Base-by-base conservation (phyloP, 1,140 invertebrate genomes). In the Procambarus virginalis region DNA sequence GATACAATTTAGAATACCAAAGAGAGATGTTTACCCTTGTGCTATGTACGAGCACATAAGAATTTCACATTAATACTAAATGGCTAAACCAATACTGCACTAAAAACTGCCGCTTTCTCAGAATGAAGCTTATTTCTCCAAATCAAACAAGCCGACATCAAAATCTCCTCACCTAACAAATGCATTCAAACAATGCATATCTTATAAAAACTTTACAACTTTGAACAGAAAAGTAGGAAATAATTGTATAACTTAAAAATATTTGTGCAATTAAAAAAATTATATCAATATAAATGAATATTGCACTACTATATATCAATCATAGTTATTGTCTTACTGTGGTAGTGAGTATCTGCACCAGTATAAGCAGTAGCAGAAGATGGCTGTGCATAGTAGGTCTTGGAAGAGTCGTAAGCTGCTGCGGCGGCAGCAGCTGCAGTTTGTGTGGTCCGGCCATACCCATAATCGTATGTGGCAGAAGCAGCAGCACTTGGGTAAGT, bases 351-450 rank as follows among this genome's bases (percentile, higher is more conserved):
- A 86, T 96, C 96, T 84, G 96, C 96, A 79, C 95, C 95, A 0
- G 96, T 95, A 92, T 96, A 96, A 70, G 96, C 96, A 22, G 91
- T 88, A 60, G 91, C 91, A 64, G 90, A 86, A 55, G 91, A 91
- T 51, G 91, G 91, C 68, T 92, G 91, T 45, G 89, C 91, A 55
- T 92, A 92, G 82, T 92, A 92, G 4, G 91, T 92, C 78, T 92
- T 92, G 12, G 89, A 88, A 73, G 90, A 91, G 34, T 91, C 89
- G 83, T 92, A 91, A n/a, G 87, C 89, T 2, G 96, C 95, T 12
- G 96, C 94, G 5, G 96, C 95, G 12, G 95, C 96, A 34, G 93
- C 92, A 92, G 96, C 94, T 93, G 95, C 96, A 94, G 96, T 96
- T 4, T 92, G 95, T 58, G 95, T 94, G 83, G 95, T 93, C 77